phyloP scores from a whole-genome alignment of 1,140 invertebrate species.

The Agrypnia vestita region DNA sequence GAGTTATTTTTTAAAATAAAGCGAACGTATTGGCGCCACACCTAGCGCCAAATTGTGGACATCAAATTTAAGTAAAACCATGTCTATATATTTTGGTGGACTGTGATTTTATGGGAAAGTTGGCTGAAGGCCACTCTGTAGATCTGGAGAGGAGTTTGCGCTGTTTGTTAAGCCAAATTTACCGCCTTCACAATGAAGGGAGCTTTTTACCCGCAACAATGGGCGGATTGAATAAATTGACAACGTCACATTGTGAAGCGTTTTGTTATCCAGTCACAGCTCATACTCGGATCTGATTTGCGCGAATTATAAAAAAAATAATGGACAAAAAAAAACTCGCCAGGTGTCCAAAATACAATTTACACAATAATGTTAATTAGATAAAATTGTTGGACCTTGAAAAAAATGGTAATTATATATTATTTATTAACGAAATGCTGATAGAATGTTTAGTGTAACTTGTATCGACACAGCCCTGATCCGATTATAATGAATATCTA shows the following conservation, averaged over 20 bases:
- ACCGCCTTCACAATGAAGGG: conserved; percentile 57
- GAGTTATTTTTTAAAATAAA: too few species aligned
- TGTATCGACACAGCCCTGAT: too few species aligned
- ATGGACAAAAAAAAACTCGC: conserved; percentile 14
- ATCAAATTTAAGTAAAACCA: too few species aligned
- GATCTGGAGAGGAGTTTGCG: conserved; percentile 20
- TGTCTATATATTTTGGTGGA: too few species aligned
- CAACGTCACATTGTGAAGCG: conserved; percentile 44
- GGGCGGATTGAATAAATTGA: conserved; percentile 48
- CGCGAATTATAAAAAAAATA: conserved; percentile 11
- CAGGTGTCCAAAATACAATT: not conserved
- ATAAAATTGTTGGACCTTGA: too few species aligned
- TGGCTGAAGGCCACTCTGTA: not conserved
- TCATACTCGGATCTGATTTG: conserved; percentile 32
- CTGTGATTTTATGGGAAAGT: conserved; percentile 8
- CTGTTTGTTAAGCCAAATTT: conserved; percentile 54
- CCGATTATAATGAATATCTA: too few species aligned
- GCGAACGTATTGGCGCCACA: too few species aligned
- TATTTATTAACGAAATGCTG: too few species aligned
- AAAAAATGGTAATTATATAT: too few species aligned
- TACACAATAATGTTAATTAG: too few species aligned
- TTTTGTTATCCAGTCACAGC: conserved; percentile 43
- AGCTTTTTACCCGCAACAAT: conserved; percentile 47
- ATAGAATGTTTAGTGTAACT: too few species aligned
- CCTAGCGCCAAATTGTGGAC: too few species aligned